Base-by-base conservation (phyloP, 2,888 invertebrate species). In the Andrena haemorrhoa region DNA sequence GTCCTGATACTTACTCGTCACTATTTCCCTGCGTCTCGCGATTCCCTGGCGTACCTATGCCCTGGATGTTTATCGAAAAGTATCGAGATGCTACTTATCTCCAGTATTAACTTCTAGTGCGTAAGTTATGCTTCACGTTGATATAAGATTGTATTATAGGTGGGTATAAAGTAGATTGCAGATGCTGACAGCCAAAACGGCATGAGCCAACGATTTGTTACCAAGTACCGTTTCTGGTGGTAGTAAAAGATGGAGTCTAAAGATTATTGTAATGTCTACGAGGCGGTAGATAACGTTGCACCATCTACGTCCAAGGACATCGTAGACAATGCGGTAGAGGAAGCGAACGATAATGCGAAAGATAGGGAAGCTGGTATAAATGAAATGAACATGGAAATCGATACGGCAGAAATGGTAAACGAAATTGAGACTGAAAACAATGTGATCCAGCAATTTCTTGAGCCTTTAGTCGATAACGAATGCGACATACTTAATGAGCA, bases 211-310 rank as follows among this genome's bases (percentile, higher is more conserved):
- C n/a, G 23, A 63, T 51, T 61, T 26, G 6, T 68, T 29, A 5
- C 26, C 3, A 35, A 20, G 35, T 7, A 56, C 35, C 33, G 16
- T n/a, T 41, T 69, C 53, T 63, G 68, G 35, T 61, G 51, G 31
- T 26, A 31, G 2, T 53, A 56, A 66, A 47, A 60, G 7, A 75
- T 75, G 69, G 76, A 75, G 64, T 49, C 65, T 41, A 65, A 75
- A 33, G 65, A 29, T 41, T 41, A 41, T 41, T 41, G 41, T 5
- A 41, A 16, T 5, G 16, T 41, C 41, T 41, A 16, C 16, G 41
- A 41, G 41, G 12, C 0, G 16, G 41, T 41, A 41, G 41, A 41
- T 16, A 41, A 41, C 0, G 41, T 4, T 41, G 1, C 41, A 41
- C 41, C 41, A 41, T 41, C 41, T 41, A 41, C 41, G 16, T 41